Evolutionary conservation across 2,113 vertebrate genomes (phyloP).

Genomic region (Limnothrissa miodon): DNA sequence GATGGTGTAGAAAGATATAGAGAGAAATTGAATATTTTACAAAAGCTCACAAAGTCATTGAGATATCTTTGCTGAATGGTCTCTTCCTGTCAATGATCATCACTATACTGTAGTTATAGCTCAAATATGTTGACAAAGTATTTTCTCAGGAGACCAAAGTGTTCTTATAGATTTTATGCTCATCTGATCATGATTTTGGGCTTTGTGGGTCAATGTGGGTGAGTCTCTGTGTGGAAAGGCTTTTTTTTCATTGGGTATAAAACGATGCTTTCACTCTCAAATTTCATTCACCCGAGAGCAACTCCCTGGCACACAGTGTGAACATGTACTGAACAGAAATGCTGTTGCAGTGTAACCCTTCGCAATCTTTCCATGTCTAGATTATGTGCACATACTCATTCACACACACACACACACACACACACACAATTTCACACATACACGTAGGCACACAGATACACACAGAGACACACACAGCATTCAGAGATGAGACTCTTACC

Average conservation of each 20-base stretch:
- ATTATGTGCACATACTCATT: not conserved
- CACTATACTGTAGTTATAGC: not conserved
- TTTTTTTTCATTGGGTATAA: not conserved
- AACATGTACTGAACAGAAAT: not conserved
- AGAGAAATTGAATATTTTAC: not conserved
- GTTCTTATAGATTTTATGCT: not conserved
- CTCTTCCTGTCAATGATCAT: not conserved
- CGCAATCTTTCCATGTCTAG: not conserved
- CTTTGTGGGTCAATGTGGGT: not conserved
- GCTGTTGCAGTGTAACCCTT: too few relatives aligned
- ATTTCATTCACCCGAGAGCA: not conserved
- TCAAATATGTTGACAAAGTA: not conserved
- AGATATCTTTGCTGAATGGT: not conserved
- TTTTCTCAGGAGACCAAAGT: not conserved
- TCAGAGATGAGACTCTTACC: not conserved
- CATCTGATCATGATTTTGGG: not conserved
- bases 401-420: slow-evolving; percentile 6
- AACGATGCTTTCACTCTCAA: not conserved
- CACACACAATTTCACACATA: slow-evolving; percentile 10
- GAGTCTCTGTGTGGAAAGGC: not conserved
- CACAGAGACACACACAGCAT: slow-evolving; percentile 12
- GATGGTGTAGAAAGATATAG: not conserved
- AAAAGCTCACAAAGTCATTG: not conserved
- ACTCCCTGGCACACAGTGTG: not conserved
- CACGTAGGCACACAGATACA: slow-evolving; percentile 5